Evolutionary conservation across 2,888 invertebrate species (phyloP), one percentile per base, ranked within the genome.

Genomic region (Dryocosmus kuriphilus): DNA sequence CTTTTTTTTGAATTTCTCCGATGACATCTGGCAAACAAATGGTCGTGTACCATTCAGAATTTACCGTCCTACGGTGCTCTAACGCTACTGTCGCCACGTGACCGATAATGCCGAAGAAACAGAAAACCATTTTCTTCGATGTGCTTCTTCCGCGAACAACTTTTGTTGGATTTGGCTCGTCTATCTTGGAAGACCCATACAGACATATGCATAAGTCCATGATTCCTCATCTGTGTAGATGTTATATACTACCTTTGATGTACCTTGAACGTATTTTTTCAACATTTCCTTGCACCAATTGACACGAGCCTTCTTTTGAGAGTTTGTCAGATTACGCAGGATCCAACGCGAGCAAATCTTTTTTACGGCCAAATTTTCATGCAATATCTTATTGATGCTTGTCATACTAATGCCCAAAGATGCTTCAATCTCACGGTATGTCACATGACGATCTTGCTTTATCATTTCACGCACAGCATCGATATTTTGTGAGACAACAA

Each of bases 301-400:
- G 62, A 85, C 83, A 82, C 80, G 84, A 81, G 81, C 80, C 76
- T 84, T 81, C 82, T 85, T 85, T 86, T 84, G 83, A 84, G 80
- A 80, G 77, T 76, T 83, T 82, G 79, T 83, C 81, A 85, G 83
- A 79, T 85, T 83, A 77, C 85, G 63, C n/a, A 51, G 51, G 62
- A 75, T 75, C 55, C 55, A 75, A 63, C 63, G 55, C 65, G 55
- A 55, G 82, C 83, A 85, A 77, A 83, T 77, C 62, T 80, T 81
- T 80, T 77, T 82, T 30, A 57, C 74, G 22, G 60, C 76, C 65
- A 85, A 77, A 78, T 83, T 78, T 81, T 79, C 71, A 81, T 83
- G 81, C 79, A 80, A 82, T 73, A 82, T 81, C 51, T 65, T 78
- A 76, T 80, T 67, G 75, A 83, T 79, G 76, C 80, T 75, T 41